Evolutionary conservation across 1,140 invertebrate genomes (phyloP), one percentile per base, ranked within the genome.

Genomic region (Lasioglossum baleicum): DNA sequence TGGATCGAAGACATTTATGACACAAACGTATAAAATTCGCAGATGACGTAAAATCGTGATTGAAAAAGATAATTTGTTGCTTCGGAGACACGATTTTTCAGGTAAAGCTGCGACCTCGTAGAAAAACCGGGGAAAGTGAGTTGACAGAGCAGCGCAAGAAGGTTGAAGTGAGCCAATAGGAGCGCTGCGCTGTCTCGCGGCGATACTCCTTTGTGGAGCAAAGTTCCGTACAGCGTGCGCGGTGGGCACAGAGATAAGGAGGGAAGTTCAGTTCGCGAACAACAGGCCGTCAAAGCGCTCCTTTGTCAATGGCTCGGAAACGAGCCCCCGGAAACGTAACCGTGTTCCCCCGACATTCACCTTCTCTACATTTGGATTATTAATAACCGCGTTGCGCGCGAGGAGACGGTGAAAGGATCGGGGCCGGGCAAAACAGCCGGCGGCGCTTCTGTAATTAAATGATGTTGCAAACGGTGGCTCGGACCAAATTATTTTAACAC

Each of bases 281-380:
- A 74, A 17, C 31, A 11, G 26, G 7, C 51, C 70, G 66, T 83
- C 81, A 66, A 56, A 70, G 56, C 60, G 66, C 71, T 35, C 74
- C 67, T 84, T 84, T 84, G 71, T 83, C 83, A 53, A 42, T 20
- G 74, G 31, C 26, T 26, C 48, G 65, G n/a, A n/a, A 58, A 58
- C 17, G 20, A 20, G 51, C 8, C 40, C 51, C 13, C 58, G 66
- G 66, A 79, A 82, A 84, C 53, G 31, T 40, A 70, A 70, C 44
- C 40, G 31, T n/a, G 31, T 42, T 79, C 63, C 70, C 75, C 35
- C 31, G 61, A 40, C 20, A n/a, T 42, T 84, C 70, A 26, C 75
- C 56, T 63, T 51, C 69, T 31, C 79, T 70, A 63, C 67, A 75
- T 82, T 80, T 71, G 11, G 35, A 83, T 84, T 75, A 80, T 84